Percentiles rank a stretch among this genome's conserved stretches.
Evolutionary conservation across 2,113 vertebrate species (phyloP).

Genomic region (Sciurus niger): DNA sequence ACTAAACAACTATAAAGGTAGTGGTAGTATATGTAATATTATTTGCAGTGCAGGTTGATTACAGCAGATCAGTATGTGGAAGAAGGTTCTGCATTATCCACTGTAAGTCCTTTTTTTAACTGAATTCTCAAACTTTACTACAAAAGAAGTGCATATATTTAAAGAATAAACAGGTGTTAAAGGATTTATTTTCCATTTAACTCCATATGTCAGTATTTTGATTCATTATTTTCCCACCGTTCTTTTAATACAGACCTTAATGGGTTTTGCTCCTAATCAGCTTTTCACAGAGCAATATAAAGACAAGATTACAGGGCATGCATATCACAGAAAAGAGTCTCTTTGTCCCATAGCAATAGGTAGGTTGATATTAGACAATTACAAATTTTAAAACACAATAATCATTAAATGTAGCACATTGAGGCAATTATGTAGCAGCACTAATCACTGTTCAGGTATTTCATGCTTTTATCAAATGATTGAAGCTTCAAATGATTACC

Average conservation of each 20-base stretch:
- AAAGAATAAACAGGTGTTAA: conserved; percentile 39
- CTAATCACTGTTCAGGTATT: conserved; percentile 73
- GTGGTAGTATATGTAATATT: neutral
- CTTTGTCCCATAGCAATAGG: conserved; percentile 59
- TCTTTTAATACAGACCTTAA: conserved; percentile 66
- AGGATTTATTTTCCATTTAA: conserved; percentile 63
- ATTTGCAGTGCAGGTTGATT: neutral
- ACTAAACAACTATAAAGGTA: neutral
- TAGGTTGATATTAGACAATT: conserved; percentile 61
- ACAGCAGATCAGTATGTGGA: neutral
- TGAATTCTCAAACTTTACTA: conserved; percentile 39
- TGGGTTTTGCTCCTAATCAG: conserved; percentile 57
- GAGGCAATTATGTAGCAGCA: conserved; percentile 64
- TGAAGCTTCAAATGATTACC: conserved; percentile 57
- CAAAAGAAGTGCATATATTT: conserved; percentile 51
- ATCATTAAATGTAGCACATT: conserved; percentile 62
- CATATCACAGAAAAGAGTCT: conserved; percentile 53
- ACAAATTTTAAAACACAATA: conserved; percentile 55
- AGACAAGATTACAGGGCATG: conserved; percentile 5
- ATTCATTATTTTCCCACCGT: conserved; percentile 65
- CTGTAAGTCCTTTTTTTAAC: conserved; percentile 6
- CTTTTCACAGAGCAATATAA: conserved; percentile 63
- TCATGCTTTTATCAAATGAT: conserved; percentile 61
- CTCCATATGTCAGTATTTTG: conserved; percentile 29
- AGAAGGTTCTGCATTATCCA: conserved; percentile 26